phyloP scores from a whole-genome alignment of 2,888 invertebrate species.

The Pristionchus arcanus region DNA sequence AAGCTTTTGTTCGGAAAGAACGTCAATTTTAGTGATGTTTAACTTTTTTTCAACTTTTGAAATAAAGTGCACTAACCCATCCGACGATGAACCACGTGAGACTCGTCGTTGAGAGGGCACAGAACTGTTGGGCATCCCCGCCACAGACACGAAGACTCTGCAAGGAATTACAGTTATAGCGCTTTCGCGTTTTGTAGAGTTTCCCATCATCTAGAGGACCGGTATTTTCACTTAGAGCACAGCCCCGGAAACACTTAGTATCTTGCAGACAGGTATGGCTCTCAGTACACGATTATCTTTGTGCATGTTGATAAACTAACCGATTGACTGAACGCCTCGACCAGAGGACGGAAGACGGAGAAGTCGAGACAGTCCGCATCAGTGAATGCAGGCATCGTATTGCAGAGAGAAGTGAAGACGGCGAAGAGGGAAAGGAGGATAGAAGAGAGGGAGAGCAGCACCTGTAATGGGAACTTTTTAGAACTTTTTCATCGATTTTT shows the following conservation, averaged over 20 bases:
- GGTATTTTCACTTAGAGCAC: background rate
- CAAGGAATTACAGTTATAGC: too few species aligned
- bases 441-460: conserved; percentile 66
- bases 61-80: conserved; percentile 38
- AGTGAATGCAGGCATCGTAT: conserved; percentile 83
- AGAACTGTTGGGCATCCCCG: conserved; percentile 77
- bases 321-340: conserved; percentile 66
- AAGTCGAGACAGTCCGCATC: conserved; percentile 75
- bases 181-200: too few species aligned
- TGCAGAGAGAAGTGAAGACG: conserved; percentile 71
- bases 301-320: conserved; percentile 60
- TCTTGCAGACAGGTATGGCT: too few species aligned
- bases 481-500: too few species aligned
- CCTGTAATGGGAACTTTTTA: background rate
- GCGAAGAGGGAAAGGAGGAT: conserved; percentile 73
- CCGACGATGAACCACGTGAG: conserved; percentile 72
- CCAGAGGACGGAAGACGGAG: conserved; percentile 71
- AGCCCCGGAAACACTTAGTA: background rate
- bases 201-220: too few species aligned
- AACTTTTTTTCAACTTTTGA: too few species aligned
- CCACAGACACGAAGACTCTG: conserved; percentile 76
- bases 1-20: too few species aligned
- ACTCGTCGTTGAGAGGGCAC: conserved; percentile 76
- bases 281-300: too few species aligned
- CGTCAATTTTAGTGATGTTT: too few species aligned